A percentile compares a stretch with the other conserved stretches of the same genome.
Conservation (phyloP, 2,888 invertebrate species). For the Lasioglossum vierecki region DNA sequence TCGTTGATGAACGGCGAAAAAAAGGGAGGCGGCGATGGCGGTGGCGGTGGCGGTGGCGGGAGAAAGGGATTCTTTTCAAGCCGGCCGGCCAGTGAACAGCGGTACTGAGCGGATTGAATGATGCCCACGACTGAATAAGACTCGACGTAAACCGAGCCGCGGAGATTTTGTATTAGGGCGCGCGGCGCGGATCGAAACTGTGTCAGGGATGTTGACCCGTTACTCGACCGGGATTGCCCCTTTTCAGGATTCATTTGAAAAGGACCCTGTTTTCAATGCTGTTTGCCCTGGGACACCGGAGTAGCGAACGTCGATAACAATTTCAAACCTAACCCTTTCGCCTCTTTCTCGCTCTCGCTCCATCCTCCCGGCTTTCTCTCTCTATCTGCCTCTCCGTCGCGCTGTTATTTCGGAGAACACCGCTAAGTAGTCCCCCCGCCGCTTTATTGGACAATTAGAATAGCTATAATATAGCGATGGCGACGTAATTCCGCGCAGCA, state of each 20-base stretch:
- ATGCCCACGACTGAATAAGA: slow-evolving; percentile 12
- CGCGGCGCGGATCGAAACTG: slow-evolving; percentile 14
- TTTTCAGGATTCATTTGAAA: slow-evolving; percentile 12
- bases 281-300: not conserved
- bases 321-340: not conserved
- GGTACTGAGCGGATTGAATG: slow-evolving; percentile 11
- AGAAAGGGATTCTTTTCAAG: slow-evolving; percentile 2
- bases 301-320: not conserved
- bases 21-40: not conserved
- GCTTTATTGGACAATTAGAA: slow-evolving; percentile 65
- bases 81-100: not conserved
- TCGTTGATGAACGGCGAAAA: not conserved
- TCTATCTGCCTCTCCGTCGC: not conserved
- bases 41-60: not conserved
- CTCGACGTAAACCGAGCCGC: not conserved
- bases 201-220: slow-evolving; percentile 35
- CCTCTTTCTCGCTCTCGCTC: not conserved
- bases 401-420: slow-evolving; percentile 26
- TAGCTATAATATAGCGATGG: slow-evolving; percentile 49
- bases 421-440: slow-evolving; percentile 23
- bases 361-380: not conserved
- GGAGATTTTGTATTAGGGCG: slow-evolving; percentile 25
- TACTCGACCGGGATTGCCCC: slow-evolving; percentile 4
- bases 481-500: slow-evolving; percentile 60
- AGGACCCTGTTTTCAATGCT: slow-evolving; percentile 4